Percentiles rank a stretch among this genome's conserved stretches.
Evolutionary conservation across 1,140 invertebrate genomes (phyloP).

Genomic region (Littorina saxatilis): DNA sequence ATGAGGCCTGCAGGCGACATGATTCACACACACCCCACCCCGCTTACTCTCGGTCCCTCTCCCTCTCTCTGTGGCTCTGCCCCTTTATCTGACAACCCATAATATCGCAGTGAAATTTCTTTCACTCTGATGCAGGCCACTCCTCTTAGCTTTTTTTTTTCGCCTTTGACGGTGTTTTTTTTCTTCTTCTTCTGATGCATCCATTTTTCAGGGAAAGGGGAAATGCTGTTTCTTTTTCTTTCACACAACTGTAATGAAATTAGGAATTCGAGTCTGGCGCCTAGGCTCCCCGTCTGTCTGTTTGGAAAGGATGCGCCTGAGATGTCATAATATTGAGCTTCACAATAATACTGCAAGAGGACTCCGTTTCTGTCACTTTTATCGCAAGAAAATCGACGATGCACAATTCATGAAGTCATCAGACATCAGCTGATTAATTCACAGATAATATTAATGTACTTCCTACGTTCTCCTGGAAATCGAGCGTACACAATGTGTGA

Average conservation of each 20-base stretch:
- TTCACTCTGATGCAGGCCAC: background rate
- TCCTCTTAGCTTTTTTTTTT: too few species aligned
- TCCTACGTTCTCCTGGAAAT: too few species aligned
- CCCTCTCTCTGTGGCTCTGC: background rate
- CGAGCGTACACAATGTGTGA: background rate
- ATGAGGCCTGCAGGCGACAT: conserved; percentile 14
- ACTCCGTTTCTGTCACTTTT: background rate
- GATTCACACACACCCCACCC: background rate
- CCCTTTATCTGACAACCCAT: background rate
- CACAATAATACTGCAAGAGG: background rate
- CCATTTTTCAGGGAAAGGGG: too few species aligned
- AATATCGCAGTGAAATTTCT: background rate
- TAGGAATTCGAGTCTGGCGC: background rate
- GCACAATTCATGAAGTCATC: background rate
- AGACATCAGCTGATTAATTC: background rate
- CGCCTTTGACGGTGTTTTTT: background rate
- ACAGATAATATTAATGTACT: background rate
- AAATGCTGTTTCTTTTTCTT: too few species aligned
- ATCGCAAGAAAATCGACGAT: background rate
- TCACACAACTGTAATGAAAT: background rate
- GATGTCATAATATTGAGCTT: background rate
- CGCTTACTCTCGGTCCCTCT: too few species aligned
- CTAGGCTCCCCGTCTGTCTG: background rate
- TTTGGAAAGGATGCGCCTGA: background rate
- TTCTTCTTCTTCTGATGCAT: background rate